Evolutionary conservation across 2,888 invertebrate genomes (phyloP).

Genomic region (Allacma fusca): DNA sequence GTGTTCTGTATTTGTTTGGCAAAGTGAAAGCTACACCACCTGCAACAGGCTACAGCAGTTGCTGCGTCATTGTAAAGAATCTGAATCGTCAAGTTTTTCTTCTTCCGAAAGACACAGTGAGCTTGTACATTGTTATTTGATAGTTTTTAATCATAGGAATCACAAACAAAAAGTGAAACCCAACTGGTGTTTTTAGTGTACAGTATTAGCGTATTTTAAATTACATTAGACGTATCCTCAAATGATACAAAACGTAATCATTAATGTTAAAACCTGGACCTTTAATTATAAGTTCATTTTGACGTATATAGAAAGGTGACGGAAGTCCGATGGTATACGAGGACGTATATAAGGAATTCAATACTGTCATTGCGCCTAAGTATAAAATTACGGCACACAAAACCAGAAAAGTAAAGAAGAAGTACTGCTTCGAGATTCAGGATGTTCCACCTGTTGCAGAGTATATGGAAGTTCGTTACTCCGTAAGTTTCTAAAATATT

Average conservation of each 20-base stretch:
- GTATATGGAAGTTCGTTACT: slow-evolving; percentile 89
- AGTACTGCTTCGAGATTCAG: slow-evolving; percentile 85
- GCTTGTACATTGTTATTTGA: too few species aligned
- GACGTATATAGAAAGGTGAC: slow-evolving; percentile 66
- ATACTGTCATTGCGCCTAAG: slow-evolving; percentile 74
- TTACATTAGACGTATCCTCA: too few species aligned
- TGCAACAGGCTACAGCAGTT: slow-evolving; percentile 74
- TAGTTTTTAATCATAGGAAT: too few species aligned
- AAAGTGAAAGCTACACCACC: slow-evolving; percentile 70
- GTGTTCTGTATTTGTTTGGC: slow-evolving; percentile 91
- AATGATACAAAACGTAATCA: too few species aligned
- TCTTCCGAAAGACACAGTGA: slow-evolving; percentile 84
- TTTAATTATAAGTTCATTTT: too few species aligned
- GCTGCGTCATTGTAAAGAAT: slow-evolving; percentile 85
- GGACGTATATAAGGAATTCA: slow-evolving; percentile 91
- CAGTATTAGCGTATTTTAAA: too few species aligned
- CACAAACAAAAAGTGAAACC: too few species aligned
- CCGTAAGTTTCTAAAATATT: slow-evolving; percentile 69
- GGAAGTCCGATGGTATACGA: slow-evolving; percentile 72
- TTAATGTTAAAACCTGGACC: too few species aligned
- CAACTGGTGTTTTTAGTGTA: too few species aligned
- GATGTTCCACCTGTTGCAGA: slow-evolving; percentile 83
- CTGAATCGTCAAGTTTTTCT: slow-evolving; percentile 84
- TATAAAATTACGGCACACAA: slow-evolving; percentile 81
- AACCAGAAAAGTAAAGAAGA: slow-evolving; percentile 79